These are phyloP conservation scores for Agrochola circellaris DNA, from an alignment of 2,888 invertebrate species.

Conservation along the genomic window DNA sequence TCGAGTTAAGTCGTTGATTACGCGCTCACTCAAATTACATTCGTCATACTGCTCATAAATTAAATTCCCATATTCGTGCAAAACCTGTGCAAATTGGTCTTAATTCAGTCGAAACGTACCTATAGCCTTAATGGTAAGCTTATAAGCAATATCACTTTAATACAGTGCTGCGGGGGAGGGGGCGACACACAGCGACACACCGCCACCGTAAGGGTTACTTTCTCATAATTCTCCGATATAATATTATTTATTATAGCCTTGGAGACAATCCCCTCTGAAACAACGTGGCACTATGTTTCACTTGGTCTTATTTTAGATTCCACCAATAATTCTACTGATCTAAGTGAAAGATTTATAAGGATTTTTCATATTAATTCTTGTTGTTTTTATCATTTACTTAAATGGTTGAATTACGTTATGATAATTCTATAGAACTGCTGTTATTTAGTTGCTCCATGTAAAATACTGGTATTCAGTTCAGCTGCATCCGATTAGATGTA, in stretches of 20 bases:
- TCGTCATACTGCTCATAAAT: conserved; percentile 84
- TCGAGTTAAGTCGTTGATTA: conserved; percentile 84
- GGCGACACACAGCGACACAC: conserved; percentile 53
- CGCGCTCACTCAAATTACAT: conserved; percentile 83
- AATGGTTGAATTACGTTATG: background rate
- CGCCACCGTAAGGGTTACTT: conserved; percentile 72
- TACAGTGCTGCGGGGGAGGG: conserved; percentile 72
- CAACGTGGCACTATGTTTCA: conserved; percentile 72
- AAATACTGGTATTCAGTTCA: background rate
- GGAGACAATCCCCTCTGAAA: conserved; percentile 78
- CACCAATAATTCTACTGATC: conserved; percentile 34
- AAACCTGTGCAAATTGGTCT: conserved; percentile 88
- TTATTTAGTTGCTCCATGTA: background rate
- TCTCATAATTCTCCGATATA: conserved; percentile 78
- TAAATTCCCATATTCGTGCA: conserved; percentile 86
- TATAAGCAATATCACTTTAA: conserved; percentile 87
- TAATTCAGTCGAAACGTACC: conserved; percentile 88
- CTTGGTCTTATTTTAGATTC: conserved; percentile 66
- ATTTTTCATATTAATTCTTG: background rate
- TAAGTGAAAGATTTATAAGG: background rate
- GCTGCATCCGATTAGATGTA: background rate
- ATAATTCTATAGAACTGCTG: background rate
- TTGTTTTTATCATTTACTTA: background rate
- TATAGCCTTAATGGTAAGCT: conserved; percentile 86
- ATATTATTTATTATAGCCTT: conserved; percentile 82